phyloP scores from a whole-genome alignment of 2,888 invertebrate species.

The Galerucella calmariensis region DNA sequence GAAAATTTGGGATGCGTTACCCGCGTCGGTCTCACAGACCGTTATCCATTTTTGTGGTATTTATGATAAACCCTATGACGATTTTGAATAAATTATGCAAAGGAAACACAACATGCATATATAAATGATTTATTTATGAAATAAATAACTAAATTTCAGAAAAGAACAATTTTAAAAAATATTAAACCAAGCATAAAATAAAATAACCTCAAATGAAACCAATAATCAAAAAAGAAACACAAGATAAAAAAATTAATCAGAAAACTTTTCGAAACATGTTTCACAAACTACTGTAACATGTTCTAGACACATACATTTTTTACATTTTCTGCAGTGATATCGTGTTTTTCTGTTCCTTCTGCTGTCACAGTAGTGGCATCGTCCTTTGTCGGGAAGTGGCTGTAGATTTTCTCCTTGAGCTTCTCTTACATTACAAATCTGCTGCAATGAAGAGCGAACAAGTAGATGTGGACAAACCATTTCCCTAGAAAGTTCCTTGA shows the following conservation, averaged over 20 bases:
- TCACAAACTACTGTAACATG: background rate
- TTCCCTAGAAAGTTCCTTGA: too few relatives aligned
- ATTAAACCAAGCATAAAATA: background rate
- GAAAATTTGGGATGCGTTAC: conserved; percentile 8
- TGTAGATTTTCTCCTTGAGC: too few relatives aligned
- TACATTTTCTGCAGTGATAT: too few relatives aligned
- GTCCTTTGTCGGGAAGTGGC: too few relatives aligned
- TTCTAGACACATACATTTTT: conserved; percentile 2
- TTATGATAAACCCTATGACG: background rate
- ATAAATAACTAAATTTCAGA: background rate
- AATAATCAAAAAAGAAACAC: background rate
- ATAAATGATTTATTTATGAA: background rate
- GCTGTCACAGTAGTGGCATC: too few relatives aligned
- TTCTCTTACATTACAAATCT: too few relatives aligned
- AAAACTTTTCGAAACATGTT: conserved; percentile 4
- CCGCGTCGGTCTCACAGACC: conserved; percentile 10
- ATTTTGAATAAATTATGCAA: background rate
- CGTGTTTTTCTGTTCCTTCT: too few relatives aligned
- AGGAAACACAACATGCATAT: background rate
- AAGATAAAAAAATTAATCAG: conserved; percentile 3
- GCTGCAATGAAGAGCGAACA: too few relatives aligned
- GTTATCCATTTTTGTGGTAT: background rate
- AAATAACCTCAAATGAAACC: background rate
- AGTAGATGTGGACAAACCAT: too few relatives aligned
- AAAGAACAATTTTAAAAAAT: background rate